Evolutionary conservation across 1,140 invertebrate species (phyloP).

Genomic region (Eriocheir sinensis): DNA sequence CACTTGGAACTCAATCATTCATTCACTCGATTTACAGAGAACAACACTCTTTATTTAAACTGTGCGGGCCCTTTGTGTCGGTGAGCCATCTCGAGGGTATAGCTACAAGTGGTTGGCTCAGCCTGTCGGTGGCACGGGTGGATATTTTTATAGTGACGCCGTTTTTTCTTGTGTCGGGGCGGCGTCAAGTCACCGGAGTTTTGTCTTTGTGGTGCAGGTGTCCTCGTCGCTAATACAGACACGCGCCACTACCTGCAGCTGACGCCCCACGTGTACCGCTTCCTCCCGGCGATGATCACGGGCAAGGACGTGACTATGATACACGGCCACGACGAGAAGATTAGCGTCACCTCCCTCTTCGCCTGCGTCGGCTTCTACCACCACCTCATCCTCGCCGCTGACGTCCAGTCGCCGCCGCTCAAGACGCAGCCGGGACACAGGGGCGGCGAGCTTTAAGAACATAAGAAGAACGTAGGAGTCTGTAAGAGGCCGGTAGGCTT

Average conservation of each 20-base stretch:
- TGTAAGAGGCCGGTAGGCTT: no score
- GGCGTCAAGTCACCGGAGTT: no score
- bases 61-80: no score
- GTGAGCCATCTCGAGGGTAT: no score
- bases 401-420: constrained; percentile 77
- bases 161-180: neutral
- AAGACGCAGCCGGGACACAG: constrained; percentile 5
- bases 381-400: constrained; percentile 83
- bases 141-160: neutral
- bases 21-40: neutral
- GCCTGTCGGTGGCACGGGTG: no score
- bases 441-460: constrained; percentile 58
- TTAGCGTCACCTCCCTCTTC: constrained; percentile 83
- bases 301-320: constrained; percentile 82
- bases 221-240: constrained; percentile 84
- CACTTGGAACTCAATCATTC: neutral
- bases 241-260: constrained; percentile 84
- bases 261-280: constrained; percentile 84
- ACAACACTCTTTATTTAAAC: no score
- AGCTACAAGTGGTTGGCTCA: no score
- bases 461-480: neutral
- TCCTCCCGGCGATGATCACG: constrained; percentile 82
- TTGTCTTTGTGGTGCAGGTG: constrained; percentile 81
- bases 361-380: constrained; percentile 84
- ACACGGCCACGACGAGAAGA: constrained; percentile 85